Base-by-base conservation (phyloP, 2,113 vertebrate genomes). In the Conger conger region DNA sequence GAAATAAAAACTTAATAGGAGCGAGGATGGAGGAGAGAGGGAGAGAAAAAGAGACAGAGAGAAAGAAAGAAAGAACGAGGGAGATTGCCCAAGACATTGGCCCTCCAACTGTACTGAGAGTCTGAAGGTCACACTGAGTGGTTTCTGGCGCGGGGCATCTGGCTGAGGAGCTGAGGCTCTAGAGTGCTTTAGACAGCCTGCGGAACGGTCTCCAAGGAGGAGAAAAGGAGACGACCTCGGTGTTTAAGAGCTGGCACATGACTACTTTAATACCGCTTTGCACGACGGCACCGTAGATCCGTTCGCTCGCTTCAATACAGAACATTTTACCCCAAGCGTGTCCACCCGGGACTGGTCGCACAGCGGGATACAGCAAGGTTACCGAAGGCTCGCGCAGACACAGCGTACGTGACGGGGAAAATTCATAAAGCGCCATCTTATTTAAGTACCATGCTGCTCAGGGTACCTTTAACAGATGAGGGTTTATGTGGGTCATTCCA, bases 151-250 rank as follows among this genome's bases (percentile, higher is more conserved):
- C 18, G 27, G 57, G 57, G 35, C 76, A 30, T 13, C 27, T 8
- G 23, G 79, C 68, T 42, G 42, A 42, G 40, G 68, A 42, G 18
- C 42, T 73, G 40, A 7, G n/a, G 15, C 40, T 40, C 37, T 42
- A 36, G 23, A 63, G n/a, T 76, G 82, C 63, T 20, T 83, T 50
- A 82, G 36, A n/a, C 54, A 83, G 68, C 68, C 82, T 45, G 45
- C 33, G 8, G 40, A 38, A 83, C 23, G 82, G 68, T 23, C 38
- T 20, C 57, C 2, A 20, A 23, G 57, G 57, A 63, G 20, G 4
- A 27, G 18, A 8, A 63, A 63, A 23, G 57, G 42, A 77, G 35
- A 33, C 16, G 76, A 35, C 76, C 40, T 50, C 30, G n/a, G 45
- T 16, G 80, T 23, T 42, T 42, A 81, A 53, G 23, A 42, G 38